A percentile compares a stretch with the other conserved stretches of the same genome.
Evolutionary conservation across 1,140 invertebrate genomes (phyloP).

Genomic region (Chlorops oryzae): DNA sequence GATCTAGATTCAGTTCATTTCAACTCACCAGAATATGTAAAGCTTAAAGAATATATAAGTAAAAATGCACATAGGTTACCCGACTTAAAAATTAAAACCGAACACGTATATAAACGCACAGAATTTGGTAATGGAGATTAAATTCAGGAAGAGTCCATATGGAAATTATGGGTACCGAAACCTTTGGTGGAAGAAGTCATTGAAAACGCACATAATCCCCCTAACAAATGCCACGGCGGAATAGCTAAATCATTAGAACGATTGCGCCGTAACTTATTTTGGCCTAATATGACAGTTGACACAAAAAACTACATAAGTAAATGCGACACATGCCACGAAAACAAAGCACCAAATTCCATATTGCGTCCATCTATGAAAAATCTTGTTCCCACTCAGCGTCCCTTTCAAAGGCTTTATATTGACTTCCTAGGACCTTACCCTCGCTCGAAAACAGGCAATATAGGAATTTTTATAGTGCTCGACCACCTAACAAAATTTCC

Average conservation of each 20-base stretch:
- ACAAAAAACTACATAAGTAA: not conserved
- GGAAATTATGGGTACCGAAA: slow-evolving; percentile 1
- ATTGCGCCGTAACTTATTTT: not conserved
- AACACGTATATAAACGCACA: not conserved
- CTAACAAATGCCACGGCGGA: slow-evolving; percentile 3
- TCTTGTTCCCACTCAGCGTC: not conserved
- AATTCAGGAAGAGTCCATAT: not conserved
- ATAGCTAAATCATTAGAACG: slow-evolving; percentile 4
- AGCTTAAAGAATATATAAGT: not conserved
- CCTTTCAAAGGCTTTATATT: slow-evolving; percentile 13
- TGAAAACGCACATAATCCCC: not conserved
- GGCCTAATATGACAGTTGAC: not conserved
- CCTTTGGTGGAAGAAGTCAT: not conserved
- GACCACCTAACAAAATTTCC: slow-evolving; percentile 20
- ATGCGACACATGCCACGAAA: not conserved
- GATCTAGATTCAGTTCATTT: not conserved
- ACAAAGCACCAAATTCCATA: not conserved
- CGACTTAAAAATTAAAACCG: not conserved
- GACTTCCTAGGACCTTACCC: slow-evolving; percentile 17
- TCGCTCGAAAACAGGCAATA: slow-evolving; percentile 11
- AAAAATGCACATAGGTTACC: not conserved
- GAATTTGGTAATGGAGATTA: not conserved
- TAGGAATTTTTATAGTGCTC: slow-evolving; percentile 9
- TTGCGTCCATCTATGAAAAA: not conserved
- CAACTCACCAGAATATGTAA: not conserved